These are phyloP conservation scores for Prochilodus magdalenae DNA, from an alignment of 2,113 vertebrate genomes.

Conservation along the genomic window DNA sequence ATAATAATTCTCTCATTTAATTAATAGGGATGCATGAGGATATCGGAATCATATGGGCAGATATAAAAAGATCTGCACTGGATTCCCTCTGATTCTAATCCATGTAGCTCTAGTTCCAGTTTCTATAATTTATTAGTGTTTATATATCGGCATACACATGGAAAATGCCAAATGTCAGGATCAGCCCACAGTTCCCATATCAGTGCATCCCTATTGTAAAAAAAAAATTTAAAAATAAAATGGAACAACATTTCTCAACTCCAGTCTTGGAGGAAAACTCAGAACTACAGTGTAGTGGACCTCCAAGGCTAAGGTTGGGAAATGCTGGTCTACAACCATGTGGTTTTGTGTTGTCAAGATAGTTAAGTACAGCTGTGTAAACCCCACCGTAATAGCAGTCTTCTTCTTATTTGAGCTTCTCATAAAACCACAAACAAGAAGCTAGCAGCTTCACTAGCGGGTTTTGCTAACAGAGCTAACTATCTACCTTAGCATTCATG, in stretches of 20 bases:
- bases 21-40: no score
- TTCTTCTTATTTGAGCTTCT: slow-evolving; percentile 4
- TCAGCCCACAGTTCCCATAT: no score
- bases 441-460: slow-evolving; percentile 8
- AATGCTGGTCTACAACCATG: slow-evolving; percentile 1
- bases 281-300: not conserved
- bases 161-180: no score
- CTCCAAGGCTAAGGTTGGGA: slow-evolving; percentile 11
- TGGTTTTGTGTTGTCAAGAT: slow-evolving; percentile 33
- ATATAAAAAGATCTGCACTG: no score
- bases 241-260: not conserved
- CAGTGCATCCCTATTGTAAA: not conserved
- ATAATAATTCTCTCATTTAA: no score
- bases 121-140: no score
- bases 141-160: no score
- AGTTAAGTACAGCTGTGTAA: slow-evolving; percentile 25
- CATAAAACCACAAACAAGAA: slow-evolving; percentile 6
- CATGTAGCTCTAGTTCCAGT: no score
- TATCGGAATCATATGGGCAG: no score
- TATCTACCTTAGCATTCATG: slow-evolving; percentile 25
- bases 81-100: no score
- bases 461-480: not conserved
- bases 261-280: not conserved
- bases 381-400: not conserved
- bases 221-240: not conserved